phyloP scores from a whole-genome alignment of 2,797 vertebrate species.

The Dallia pectoralis region DNA sequence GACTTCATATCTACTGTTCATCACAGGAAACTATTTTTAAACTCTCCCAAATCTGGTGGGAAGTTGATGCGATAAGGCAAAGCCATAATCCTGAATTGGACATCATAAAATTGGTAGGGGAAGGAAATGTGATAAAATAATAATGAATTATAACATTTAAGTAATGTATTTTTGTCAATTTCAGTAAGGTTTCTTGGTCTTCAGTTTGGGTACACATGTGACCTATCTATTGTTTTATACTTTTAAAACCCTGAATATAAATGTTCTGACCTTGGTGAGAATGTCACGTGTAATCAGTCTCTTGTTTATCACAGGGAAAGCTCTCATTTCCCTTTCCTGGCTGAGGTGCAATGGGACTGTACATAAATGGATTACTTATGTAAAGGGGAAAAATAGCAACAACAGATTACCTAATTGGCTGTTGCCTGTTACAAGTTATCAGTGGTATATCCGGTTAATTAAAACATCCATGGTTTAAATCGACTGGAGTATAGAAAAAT shows the following conservation, averaged over 20 bases:
- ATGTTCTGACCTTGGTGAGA: neutral
- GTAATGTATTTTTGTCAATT: no score
- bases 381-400: neutral
- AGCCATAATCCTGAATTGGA: no score
- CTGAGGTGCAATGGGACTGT: neutral
- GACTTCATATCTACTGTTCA: no score
- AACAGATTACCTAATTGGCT: neutral
- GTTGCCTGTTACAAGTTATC: neutral
- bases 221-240: neutral
- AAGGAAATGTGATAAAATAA: no score
- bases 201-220: no score
- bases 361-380: neutral
- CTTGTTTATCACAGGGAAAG: neutral
- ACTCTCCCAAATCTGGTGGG: no score
- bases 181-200: no score
- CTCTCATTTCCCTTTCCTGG: slow-evolving; percentile 6
- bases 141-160: no score
- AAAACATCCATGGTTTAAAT: neutral
- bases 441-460: neutral
- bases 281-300: neutral
- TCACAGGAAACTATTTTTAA: no score
- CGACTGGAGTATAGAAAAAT: neutral
- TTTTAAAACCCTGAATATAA: neutral
- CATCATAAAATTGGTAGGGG: no score
- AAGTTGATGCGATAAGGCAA: no score